phyloP scores from a whole-genome alignment of 2,113 vertebrate species.

The Eudyptes chrysolophus region DNA sequence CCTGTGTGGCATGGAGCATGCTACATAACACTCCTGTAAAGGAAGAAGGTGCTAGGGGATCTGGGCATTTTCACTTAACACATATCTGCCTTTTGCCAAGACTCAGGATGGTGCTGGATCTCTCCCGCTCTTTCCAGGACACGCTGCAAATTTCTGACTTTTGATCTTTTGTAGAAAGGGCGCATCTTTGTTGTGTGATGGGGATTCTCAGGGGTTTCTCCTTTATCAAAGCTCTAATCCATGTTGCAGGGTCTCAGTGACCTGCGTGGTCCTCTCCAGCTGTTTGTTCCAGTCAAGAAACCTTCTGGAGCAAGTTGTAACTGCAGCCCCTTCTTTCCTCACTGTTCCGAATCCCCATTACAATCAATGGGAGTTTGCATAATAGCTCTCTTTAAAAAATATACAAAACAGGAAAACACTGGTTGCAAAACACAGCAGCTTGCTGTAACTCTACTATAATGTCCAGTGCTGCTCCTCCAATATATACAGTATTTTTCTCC shows the following conservation, averaged over 20 bases:
- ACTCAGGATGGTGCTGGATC: neutral
- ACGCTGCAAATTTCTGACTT: neutral
- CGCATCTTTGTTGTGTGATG: neutral
- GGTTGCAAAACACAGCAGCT: neutral
- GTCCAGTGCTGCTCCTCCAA: neutral
- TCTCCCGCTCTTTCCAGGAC: neutral
- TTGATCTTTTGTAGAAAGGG: neutral
- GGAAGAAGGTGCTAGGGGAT: neutral
- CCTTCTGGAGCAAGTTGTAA: neutral
- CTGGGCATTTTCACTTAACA: neutral
- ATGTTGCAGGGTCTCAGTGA: neutral
- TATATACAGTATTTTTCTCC: neutral
- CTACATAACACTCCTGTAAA: rapidly evolving
- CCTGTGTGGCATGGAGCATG: neutral
- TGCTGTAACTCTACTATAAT: neutral
- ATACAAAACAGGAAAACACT: neutral
- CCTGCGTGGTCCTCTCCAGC: neutral
- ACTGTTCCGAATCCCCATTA: neutral
- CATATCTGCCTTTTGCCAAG: neutral
- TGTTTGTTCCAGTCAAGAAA: neutral
- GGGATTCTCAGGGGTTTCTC: neutral
- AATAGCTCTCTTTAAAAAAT: neutral
- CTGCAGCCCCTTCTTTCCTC: neutral
- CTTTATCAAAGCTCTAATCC: neutral
- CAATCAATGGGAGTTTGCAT: neutral